A percentile compares a stretch with the other conserved stretches of the same genome.
Conservation (phyloP, 2,888 invertebrate genomes). For the Eretmocerus hayati region DNA sequence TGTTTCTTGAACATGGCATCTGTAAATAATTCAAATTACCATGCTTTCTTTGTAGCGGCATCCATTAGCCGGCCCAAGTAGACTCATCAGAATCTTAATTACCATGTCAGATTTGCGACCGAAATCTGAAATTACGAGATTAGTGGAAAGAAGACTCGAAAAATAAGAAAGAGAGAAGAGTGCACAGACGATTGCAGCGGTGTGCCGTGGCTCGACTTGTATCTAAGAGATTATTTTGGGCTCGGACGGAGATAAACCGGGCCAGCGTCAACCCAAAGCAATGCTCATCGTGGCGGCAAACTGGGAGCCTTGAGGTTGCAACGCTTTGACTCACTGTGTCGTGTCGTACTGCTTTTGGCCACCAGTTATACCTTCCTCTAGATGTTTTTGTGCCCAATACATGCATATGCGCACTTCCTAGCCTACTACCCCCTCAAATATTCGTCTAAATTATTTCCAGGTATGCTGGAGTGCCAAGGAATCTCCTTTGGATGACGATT, state of each 20-base stretch:
- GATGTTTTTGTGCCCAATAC: neutral
- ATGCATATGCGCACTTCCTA: too few species aligned
- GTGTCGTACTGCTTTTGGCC: conserved; percentile 6
- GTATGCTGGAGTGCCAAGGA: conserved; percentile 4
- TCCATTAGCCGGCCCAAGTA: too few species aligned
- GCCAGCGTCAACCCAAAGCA: conserved; percentile 35
- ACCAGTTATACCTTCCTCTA: neutral
- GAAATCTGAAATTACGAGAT: too few species aligned
- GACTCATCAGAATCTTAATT: too few species aligned
- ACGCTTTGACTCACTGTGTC: conserved; percentile 21
- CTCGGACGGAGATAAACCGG: conserved; percentile 41
- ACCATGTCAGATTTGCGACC: too few species aligned
- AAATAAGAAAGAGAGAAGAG: neutral
- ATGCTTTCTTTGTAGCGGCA: too few species aligned
- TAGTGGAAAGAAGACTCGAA: neutral
- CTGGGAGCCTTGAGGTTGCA: conserved; percentile 40
- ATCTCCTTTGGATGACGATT: neutral
- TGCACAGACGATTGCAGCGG: neutral
- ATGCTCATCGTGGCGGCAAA: conserved; percentile 21
- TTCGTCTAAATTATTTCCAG: conserved; percentile 9
- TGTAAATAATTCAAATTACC: too few species aligned
- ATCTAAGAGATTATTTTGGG: conserved; percentile 42
- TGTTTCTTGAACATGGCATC: too few species aligned
- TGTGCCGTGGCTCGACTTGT: conserved; percentile 31
- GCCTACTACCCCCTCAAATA: too few species aligned